Evolutionary conservation across 53 echinoderm and acorn worm genomes (phyloP), one percentile per base, ranked within the genome.

Genomic region (Pentamera pediparva): DNA sequence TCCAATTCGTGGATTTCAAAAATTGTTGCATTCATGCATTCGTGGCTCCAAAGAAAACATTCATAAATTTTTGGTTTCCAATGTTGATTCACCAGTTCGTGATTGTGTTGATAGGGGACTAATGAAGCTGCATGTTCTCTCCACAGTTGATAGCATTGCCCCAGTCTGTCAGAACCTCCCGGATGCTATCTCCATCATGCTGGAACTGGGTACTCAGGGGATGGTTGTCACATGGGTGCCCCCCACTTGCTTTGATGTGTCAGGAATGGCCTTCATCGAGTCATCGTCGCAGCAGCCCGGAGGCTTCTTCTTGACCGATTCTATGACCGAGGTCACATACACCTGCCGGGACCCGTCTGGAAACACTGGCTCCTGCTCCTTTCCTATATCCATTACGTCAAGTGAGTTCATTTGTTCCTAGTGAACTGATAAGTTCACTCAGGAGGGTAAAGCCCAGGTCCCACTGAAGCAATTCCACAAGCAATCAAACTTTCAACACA

Each of bases 241-340:
- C 9, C 89, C 89, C 11, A 85, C 85, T 19, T 73, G 70, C 30
- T 78, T 75, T 25, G 89, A 89, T 69, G 55, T 82, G 31, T 82
- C 82, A 5, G 85, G 75, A 4, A 70, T 76, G 19, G 54, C 54
- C 49, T 43, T 47, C 58, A 35, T 79, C 36, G n/a, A n/a, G n/a
- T 38, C 67, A 67, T 24, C 75, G 60, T 35, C 67, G 2, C 67
- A 67, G 15, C 9, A 25, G 27, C 58, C 75, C 5, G 82, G 82
- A 54, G 37, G 53, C 3, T 82, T 82, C 82, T 82, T 82, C 28
- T 20, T 17, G 8, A 45, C 62, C 15, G 82, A 75, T 18, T 28
- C 74, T 32, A 75, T 57, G 17, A 56, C 51, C 34, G 39, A 67
- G 29, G 69, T 82, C 15, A 67, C 69, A 5, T 82, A 75, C 53